phyloP scores from a whole-genome alignment of 2,113 vertebrate genomes.

The Hypanus sabinus region DNA sequence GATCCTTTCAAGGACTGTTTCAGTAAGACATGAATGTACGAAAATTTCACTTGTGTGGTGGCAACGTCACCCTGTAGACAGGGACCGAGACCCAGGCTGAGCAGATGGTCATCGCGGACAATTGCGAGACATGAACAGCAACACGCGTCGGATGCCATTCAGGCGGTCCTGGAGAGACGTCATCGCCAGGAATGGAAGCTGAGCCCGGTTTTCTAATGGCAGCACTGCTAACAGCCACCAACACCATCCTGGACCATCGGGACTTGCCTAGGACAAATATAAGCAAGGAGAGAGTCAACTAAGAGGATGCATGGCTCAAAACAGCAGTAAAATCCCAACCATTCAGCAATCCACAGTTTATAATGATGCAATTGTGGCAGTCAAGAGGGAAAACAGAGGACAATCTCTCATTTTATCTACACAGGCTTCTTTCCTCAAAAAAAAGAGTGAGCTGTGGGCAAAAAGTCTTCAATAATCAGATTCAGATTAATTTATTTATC shows the following conservation, averaged over 20 bases:
- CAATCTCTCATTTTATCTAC: neutral
- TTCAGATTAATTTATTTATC: no score
- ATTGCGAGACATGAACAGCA: constrained; percentile 60
- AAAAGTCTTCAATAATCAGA: no score
- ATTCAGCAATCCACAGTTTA: neutral
- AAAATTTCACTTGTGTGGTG: neutral
- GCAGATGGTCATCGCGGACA: constrained; percentile 45
- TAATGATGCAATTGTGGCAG: neutral
- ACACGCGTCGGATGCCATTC: constrained; percentile 58
- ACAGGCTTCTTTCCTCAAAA: neutral
- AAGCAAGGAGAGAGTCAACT: neutral
- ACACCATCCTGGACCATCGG: constrained; percentile 68
- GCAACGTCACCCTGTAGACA: no score
- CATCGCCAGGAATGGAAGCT: constrained; percentile 69
- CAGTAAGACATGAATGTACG: neutral
- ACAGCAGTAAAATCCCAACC: neutral
- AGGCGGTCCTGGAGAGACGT: constrained; percentile 63
- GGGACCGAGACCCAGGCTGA: no score
- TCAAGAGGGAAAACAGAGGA: neutral
- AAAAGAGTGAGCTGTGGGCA: no score
- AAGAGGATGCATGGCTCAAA: neutral
- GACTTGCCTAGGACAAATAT: constrained; percentile 51
- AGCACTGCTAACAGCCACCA: constrained; percentile 72
- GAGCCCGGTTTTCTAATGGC: constrained; percentile 66
- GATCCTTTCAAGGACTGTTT: neutral